A percentile compares a stretch with the other conserved stretches of the same genome.
Evolutionary conservation across 2,113 vertebrate species (phyloP).

Genomic region (Sorex fumeus): DNA sequence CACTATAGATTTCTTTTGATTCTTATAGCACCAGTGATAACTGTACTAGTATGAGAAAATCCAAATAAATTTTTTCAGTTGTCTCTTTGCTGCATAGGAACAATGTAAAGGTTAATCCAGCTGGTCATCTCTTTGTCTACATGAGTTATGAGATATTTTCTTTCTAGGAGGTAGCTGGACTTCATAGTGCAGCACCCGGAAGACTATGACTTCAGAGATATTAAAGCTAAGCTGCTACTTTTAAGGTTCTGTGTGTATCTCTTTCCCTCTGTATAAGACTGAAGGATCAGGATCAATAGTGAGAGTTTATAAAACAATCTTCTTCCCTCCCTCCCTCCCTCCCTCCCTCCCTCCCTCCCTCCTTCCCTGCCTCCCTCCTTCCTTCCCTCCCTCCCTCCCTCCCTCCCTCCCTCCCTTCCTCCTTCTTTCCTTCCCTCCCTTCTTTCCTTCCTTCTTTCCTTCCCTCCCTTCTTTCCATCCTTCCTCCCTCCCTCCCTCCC

Average conservation of each 20-base stretch:
- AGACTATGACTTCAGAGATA: neutral
- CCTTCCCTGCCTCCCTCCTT: neutral
- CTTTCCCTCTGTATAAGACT: neutral
- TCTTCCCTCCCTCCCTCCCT: neutral
- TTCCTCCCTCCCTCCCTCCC: too few species aligned
- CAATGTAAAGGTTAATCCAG: neutral
- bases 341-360: neutral
- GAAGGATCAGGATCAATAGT: neutral
- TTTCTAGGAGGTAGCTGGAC: neutral
- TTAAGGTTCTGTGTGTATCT: too few species aligned
- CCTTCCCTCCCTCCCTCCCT: too few species aligned
- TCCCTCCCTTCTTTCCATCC: too few species aligned
- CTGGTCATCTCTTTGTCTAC: neutral
- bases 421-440: too few species aligned
- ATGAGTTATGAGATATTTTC: neutral
- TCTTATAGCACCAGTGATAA: neutral
- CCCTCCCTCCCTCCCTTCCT: too few species aligned
- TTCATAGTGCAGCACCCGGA: neutral
- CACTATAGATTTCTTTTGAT: neutral
- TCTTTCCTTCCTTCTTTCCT: too few species aligned
- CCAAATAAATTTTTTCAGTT: neutral
- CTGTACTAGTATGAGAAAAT: neutral
- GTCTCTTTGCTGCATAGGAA: neutral
- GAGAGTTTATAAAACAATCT: too few species aligned
- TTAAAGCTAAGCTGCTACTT: too few species aligned